Evolutionary conservation across 1,140 invertebrate species (phyloP), one percentile per base, ranked within the genome.

Genomic region (Elymnias hypermnestra): DNA sequence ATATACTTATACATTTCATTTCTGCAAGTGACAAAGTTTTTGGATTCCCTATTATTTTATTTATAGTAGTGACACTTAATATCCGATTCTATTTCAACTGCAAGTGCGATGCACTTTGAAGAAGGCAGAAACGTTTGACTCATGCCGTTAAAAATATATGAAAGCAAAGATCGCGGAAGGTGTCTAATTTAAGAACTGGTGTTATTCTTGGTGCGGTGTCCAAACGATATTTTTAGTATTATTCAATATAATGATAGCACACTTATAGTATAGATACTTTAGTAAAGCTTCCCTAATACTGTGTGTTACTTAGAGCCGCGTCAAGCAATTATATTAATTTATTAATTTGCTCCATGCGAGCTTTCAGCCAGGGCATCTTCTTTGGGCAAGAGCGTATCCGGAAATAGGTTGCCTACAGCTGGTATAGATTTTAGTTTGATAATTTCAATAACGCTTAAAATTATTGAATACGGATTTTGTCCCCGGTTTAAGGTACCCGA

Each of bases 41-140:
- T 9, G 8, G 6, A 26, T 26, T 26, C 6, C 12, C 5, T 13
- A 4, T 9, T 38, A 28, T 21, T 29, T 41, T 31, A 43, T 50
- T 43, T 12, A 31, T 38, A 50, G 38, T 23, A 5, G 29, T 48
- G 49, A 53, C 49, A 57, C 42, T 51, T 50, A 42, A 41, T 38
- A 45, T 44, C 33, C 29, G 44, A 53, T 45, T 49, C 55, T 57
- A 57, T 57, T 57, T 57, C 36, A 26, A 42, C 10, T 37, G 45
- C 36, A 57, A 53, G 55, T 48, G 54, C 54, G 49, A 57, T 57
- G 54, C 54, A 57, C 54, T 57, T 44, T 52, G 41, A 22, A 48
- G 53, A 57, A 57, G 47, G 25, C 38, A 47, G 35, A 44, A 51
- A 39, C 29, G 25, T 19, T 18, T 55, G 53, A 55, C 9, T 55